These are phyloP conservation scores for Tipula unca DNA, from an alignment of 2,888 invertebrate species.

Conservation along the genomic window DNA sequence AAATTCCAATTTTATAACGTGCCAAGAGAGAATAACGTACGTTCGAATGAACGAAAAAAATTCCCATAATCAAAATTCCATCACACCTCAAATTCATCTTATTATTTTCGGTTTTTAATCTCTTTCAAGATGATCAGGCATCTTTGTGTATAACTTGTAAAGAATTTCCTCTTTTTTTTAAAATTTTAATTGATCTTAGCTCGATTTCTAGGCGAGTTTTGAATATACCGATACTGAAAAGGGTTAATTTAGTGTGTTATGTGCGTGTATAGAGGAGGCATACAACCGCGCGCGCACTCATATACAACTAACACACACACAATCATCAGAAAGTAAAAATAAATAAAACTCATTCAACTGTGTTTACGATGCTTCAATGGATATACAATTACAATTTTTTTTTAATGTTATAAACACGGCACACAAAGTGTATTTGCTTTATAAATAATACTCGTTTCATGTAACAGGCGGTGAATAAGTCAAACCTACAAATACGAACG, in stretches of 20 bases:
- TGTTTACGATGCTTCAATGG: conserved; percentile 1
- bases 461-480: background rate
- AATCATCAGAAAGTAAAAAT: background rate
- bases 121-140: background rate
- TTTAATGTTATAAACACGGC: conserved; percentile 3
- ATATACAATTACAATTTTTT: conserved; percentile 1
- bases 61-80: background rate
- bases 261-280: background rate
- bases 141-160: background rate
- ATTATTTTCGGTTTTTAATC: background rate
- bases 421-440: background rate
- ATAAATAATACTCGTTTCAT: background rate
- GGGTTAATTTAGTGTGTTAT: background rate
- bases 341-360: conserved; percentile 8
- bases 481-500: background rate
- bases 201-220: background rate
- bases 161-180: background rate
- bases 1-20: background rate
- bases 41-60: background rate
- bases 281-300: background rate
- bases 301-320: background rate
- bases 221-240: background rate
- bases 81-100: conserved; percentile 8
- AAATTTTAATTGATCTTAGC: background rate
- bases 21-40: background rate